These are phyloP conservation scores for Phaethornis superciliosus DNA, from an alignment of 2,113 vertebrate genomes.

Conservation along the genomic window DNA sequence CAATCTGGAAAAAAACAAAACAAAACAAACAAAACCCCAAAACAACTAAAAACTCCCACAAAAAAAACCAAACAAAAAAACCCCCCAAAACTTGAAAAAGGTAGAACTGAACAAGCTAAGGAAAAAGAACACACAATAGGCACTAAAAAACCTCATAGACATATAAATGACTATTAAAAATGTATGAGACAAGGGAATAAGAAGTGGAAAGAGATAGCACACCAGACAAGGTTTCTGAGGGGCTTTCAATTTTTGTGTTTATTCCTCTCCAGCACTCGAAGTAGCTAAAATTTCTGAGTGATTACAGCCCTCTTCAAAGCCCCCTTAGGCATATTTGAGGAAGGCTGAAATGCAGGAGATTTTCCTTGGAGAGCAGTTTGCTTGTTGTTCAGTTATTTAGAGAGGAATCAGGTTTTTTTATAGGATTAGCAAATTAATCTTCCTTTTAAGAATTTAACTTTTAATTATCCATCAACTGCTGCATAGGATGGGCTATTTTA, in stretches of 20 bases:
- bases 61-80: no score
- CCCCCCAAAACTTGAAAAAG: background rate
- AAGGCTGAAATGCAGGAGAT: slow-evolving; percentile 14
- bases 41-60: accelerated
- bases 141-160: background rate
- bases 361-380: background rate
- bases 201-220: background rate
- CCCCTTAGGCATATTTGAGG: slow-evolving; percentile 9
- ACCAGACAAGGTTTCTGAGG: background rate
- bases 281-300: slow-evolving; percentile 23
- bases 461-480: slow-evolving; percentile 17
- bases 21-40: no score
- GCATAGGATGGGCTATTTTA: slow-evolving; percentile 7
- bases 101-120: background rate
- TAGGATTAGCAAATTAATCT: slow-evolving; percentile 56
- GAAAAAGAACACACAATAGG: background rate
- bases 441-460: slow-evolving; percentile 39
- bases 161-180: background rate
- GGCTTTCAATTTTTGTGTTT: slow-evolving; percentile 20
- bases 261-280: background rate
- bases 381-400: slow-evolving; percentile 20
- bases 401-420: slow-evolving; percentile 33
- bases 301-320: slow-evolving; percentile 30
- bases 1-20: background rate
- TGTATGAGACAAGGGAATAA: background rate